These are phyloP conservation scores for Galerucella calmariensis DNA, from an alignment of 2,888 invertebrate genomes.

Conservation along the genomic window DNA sequence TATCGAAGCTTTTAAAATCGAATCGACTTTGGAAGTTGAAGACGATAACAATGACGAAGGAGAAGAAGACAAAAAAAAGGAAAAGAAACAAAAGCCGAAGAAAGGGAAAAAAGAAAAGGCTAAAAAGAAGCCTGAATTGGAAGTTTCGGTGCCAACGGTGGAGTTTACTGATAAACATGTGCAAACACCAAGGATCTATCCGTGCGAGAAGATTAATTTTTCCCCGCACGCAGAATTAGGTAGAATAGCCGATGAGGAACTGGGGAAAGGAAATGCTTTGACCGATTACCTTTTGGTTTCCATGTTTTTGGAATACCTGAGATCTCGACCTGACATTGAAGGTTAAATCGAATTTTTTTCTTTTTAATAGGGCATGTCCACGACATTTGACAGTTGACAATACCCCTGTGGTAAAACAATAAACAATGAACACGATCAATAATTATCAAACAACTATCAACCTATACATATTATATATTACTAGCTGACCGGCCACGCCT, in stretches of 20 bases:
- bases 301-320: conserved; percentile 72
- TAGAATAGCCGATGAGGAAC: conserved; percentile 68
- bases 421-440: too few relatives aligned
- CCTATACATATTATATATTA: too few relatives aligned
- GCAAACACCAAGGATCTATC: conserved; percentile 72
- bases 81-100: conserved; percentile 32
- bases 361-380: neutral
- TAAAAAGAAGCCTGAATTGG: neutral
- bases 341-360: conserved; percentile 29
- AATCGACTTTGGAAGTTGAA: conserved; percentile 63
- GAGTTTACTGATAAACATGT: conserved; percentile 63
- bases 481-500: too few relatives aligned
- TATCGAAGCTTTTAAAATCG: conserved; percentile 67
- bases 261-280: conserved; percentile 67
- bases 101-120: conserved; percentile 42
- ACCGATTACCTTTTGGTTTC: conserved; percentile 68
- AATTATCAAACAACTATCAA: too few relatives aligned
- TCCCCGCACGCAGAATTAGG: conserved; percentile 69
- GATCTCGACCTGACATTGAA: conserved; percentile 63
- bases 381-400: too few relatives aligned
- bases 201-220: conserved; percentile 69
- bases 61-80: conserved; percentile 31
- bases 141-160: neutral
- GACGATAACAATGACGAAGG: conserved; percentile 28
- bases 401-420: too few relatives aligned